Conservation (phyloP, 2,888 invertebrate genomes). For the Drosophila pegasa region DNA sequence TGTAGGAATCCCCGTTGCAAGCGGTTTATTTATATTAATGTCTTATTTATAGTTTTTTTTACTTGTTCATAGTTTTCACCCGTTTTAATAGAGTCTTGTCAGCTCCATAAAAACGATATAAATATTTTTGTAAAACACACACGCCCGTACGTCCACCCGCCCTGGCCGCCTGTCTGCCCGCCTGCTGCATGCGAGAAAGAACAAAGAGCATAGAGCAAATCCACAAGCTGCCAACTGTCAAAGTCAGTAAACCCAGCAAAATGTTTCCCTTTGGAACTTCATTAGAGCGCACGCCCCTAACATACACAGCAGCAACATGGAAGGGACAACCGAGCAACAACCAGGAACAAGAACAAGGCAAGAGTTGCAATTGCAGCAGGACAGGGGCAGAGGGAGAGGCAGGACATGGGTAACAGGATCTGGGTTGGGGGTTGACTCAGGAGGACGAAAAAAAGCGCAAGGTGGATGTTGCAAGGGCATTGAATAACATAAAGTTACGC, state of each 20-base stretch:
- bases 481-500: conserved; percentile 56
- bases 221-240: conserved; percentile 61
- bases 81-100: conserved; percentile 1
- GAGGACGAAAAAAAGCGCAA: conserved; percentile 64
- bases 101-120: conserved; percentile 15
- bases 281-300: conserved; percentile 60
- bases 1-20: not conserved
- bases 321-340: conserved; percentile 3
- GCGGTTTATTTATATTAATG: not conserved
- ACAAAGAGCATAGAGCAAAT: conserved; percentile 41
- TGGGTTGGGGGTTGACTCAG: conserved; percentile 35
- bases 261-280: conserved; percentile 57
- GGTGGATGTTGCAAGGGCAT: conserved; percentile 76
- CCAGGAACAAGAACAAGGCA: conserved; percentile 5
- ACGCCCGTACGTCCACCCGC: conserved; percentile 18
- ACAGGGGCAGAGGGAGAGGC: conserved; percentile 19
- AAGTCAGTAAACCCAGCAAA: conserved; percentile 54
- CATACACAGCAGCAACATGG: conserved; percentile 7
- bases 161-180: not conserved
- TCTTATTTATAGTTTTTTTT: not conserved
- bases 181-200: conserved; percentile 14
- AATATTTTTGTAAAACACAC: conserved; percentile 48
- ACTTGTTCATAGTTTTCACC: not conserved
- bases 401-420: conserved; percentile 19
- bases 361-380: conserved; percentile 1